Evolutionary conservation across 2,888 invertebrate species (phyloP).

Genomic region (Aphodius granarius): DNA sequence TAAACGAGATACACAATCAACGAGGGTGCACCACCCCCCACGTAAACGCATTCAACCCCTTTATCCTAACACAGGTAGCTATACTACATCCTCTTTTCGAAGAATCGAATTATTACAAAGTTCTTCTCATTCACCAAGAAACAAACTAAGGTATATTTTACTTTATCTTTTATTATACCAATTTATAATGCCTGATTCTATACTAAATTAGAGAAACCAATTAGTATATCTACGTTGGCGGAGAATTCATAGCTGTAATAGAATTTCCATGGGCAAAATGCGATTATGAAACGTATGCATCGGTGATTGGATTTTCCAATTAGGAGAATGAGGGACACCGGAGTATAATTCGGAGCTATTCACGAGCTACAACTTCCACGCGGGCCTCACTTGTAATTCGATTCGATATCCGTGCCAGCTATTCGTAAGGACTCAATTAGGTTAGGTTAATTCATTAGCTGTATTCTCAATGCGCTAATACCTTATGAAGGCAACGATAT

Average conservation of each 20-base stretch:
- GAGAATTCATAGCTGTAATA: conserved; percentile 1
- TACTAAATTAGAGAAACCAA: background rate
- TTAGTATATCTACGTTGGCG: background rate
- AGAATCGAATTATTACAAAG: background rate
- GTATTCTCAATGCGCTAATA: background rate
- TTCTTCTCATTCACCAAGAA: background rate
- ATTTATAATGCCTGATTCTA: background rate
- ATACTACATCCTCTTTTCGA: too few relatives aligned
- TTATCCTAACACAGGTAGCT: background rate
- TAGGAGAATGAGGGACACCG: background rate
- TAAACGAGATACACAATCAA: background rate
- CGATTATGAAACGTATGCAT: conserved; percentile 7
- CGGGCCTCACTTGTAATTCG: background rate
- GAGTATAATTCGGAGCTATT: background rate
- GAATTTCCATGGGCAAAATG: conserved; percentile 7
- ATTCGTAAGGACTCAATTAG: background rate
- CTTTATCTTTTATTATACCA: background rate
- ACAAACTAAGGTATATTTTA: background rate
- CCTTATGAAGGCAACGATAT: background rate
- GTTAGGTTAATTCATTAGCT: background rate
- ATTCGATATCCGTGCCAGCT: background rate
- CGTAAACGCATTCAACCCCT: background rate
- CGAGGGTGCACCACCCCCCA: background rate
- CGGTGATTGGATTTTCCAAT: conserved; percentile 9
- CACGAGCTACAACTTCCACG: background rate